phyloP scores from a whole-genome alignment of 2,888 invertebrate genomes.

The Dryadula phaetusa region DNA sequence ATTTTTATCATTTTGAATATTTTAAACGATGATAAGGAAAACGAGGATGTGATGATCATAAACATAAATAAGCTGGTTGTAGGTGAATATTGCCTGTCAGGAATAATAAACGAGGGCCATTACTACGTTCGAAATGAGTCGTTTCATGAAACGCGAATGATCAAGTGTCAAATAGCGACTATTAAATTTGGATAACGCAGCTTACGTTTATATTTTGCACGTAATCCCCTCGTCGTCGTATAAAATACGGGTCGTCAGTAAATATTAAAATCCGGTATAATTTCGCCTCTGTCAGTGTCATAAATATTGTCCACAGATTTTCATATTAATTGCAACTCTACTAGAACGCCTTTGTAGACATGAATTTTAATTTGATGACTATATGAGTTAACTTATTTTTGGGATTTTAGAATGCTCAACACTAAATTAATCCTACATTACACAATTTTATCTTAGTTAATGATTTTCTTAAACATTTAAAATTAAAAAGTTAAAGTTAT shows the following conservation, averaged over 20 bases:
- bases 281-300: slow-evolving; percentile 69
- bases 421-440: neutral
- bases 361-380: slow-evolving; percentile 67
- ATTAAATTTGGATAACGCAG: slow-evolving; percentile 66
- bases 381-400: slow-evolving; percentile 42
- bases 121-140: slow-evolving; percentile 60
- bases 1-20: slow-evolving; percentile 9
- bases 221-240: slow-evolving; percentile 71
- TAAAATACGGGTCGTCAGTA: slow-evolving; percentile 77
- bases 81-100: slow-evolving; percentile 53
- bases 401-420: slow-evolving; percentile 29
- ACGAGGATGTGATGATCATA: slow-evolving; percentile 47
- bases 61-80: slow-evolving; percentile 47
- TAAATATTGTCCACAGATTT: slow-evolving; percentile 76
- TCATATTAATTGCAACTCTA: slow-evolving; percentile 73
- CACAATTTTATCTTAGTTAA: neutral
- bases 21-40: slow-evolving; percentile 30
- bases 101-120: slow-evolving; percentile 61
- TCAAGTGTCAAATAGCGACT: slow-evolving; percentile 70
- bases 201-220: slow-evolving; percentile 67
- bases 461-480: neutral
- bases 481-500: neutral
- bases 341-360: slow-evolving; percentile 64
- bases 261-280: slow-evolving; percentile 76
- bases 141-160: slow-evolving; percentile 64